phyloP scores from a whole-genome alignment of 2,888 invertebrate species.

The Poecilus cupreus region DNA sequence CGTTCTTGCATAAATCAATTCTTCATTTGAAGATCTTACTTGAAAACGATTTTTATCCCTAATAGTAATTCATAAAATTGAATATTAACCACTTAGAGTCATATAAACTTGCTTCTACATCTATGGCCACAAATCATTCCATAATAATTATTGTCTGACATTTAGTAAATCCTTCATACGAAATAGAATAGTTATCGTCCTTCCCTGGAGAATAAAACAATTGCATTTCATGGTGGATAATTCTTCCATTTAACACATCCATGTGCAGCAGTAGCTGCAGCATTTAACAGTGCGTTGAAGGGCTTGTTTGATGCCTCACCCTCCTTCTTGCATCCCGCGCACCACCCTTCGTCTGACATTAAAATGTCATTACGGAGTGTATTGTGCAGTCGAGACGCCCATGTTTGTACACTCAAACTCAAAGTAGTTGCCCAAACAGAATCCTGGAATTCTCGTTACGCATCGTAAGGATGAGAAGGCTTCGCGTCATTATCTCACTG shows the following conservation, averaged over 20 bases:
- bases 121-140: too few species aligned
- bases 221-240: not conserved
- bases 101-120: too few species aligned
- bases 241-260: conserved; percentile 5
- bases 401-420: conserved; percentile 29
- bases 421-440: conserved; percentile 29
- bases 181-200: not conserved
- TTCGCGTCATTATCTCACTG: not conserved
- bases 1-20: too few species aligned
- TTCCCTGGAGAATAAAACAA: not conserved
- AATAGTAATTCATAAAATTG: too few species aligned
- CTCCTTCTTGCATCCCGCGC: not conserved
- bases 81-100: too few species aligned
- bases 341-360: conserved; percentile 40
- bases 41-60: too few species aligned
- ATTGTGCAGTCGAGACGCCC: conserved; percentile 10
- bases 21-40: too few species aligned
- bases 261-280: not conserved
- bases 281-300: not conserved
- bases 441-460: conserved; percentile 12
- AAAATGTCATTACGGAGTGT: conserved; percentile 53
- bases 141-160: not conserved
- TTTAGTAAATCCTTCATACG: not conserved
- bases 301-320: not conserved
- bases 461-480: not conserved